Evolutionary conservation across 2,797 vertebrate species (phyloP).

Genomic region (Bovichtus variegatus): DNA sequence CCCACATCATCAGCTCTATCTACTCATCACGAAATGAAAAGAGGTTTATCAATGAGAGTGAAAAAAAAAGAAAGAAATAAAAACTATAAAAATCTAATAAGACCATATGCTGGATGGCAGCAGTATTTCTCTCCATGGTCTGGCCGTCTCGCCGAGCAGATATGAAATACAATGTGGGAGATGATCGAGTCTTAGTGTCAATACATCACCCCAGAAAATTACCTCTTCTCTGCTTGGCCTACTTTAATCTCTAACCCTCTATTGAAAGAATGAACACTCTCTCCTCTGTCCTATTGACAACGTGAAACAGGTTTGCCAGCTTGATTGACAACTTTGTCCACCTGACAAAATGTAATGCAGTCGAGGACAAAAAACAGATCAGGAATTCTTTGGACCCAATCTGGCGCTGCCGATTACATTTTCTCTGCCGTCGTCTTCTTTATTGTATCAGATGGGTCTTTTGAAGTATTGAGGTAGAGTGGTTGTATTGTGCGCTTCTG

Average conservation of each 20-base stretch:
- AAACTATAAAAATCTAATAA: constrained; percentile 5
- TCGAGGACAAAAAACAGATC: constrained; percentile 83
- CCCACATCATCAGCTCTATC: not conserved
- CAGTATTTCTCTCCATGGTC: constrained; percentile 42
- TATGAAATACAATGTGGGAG: constrained; percentile 77
- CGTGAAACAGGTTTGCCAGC: constrained; percentile 86
- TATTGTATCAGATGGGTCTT: constrained; percentile 82
- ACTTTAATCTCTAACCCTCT: constrained; percentile 86
- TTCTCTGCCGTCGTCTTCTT: constrained; percentile 74
- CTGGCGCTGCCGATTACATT: constrained; percentile 84
- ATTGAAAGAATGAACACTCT: constrained; percentile 83
- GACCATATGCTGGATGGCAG: constrained; percentile 22
- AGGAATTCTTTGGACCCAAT: constrained; percentile 85
- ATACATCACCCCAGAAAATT: constrained; percentile 85
- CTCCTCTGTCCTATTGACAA: constrained; percentile 84
- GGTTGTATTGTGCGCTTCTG: constrained; percentile 58
- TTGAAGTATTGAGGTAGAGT: constrained; percentile 73
- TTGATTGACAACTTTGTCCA: constrained; percentile 90
- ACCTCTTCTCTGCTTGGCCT: constrained; percentile 85
- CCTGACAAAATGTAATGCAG: constrained; percentile 85
- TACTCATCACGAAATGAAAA: constrained; percentile 10
- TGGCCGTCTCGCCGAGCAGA: constrained; percentile 57
- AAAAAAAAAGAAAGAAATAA: no score
- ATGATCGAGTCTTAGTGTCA: constrained; percentile 85
- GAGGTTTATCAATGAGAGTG: constrained; percentile 20